A percentile compares a stretch with the other conserved stretches of the same genome.
Evolutionary conservation across 2,113 vertebrate species (phyloP).

Genomic region (human (Homo sapiens)): DNA sequence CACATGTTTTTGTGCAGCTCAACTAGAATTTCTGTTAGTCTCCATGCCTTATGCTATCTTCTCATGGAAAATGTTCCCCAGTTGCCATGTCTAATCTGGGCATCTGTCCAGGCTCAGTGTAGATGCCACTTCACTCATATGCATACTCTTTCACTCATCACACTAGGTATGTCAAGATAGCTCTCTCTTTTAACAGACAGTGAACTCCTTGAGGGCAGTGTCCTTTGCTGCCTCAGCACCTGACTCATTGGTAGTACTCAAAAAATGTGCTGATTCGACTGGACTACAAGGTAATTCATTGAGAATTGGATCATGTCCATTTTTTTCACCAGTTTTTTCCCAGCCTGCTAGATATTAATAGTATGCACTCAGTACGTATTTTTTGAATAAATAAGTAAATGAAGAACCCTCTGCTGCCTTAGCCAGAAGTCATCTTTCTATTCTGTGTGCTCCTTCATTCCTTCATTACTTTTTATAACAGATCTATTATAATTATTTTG

Average conservation of each 20-base stretch:
- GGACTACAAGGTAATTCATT: background rate
- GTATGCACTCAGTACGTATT: background rate
- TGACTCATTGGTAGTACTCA: background rate
- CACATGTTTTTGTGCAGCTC: background rate
- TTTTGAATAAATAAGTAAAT: background rate
- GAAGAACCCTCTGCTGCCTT: background rate
- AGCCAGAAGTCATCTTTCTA: background rate
- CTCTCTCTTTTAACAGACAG: background rate
- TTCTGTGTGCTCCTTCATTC: background rate
- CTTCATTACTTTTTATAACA: background rate
- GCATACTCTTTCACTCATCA: background rate
- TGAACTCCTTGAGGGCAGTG: background rate
- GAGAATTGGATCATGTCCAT: background rate
- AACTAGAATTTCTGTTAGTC: background rate
- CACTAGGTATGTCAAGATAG: background rate
- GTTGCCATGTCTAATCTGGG: background rate
- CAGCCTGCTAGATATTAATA: background rate
- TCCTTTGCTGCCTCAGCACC: background rate
- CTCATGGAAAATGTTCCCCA: background rate
- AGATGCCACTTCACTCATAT: background rate
- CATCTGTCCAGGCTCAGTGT: background rate
- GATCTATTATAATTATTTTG: background rate
- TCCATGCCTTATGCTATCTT: background rate
- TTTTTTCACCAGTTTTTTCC: background rate
- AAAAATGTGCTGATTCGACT: background rate